Percentiles rank a stretch among this genome's conserved stretches.
Evolutionary conservation across 2,888 invertebrate species (phyloP).

Genomic region (Carcina quercana): DNA sequence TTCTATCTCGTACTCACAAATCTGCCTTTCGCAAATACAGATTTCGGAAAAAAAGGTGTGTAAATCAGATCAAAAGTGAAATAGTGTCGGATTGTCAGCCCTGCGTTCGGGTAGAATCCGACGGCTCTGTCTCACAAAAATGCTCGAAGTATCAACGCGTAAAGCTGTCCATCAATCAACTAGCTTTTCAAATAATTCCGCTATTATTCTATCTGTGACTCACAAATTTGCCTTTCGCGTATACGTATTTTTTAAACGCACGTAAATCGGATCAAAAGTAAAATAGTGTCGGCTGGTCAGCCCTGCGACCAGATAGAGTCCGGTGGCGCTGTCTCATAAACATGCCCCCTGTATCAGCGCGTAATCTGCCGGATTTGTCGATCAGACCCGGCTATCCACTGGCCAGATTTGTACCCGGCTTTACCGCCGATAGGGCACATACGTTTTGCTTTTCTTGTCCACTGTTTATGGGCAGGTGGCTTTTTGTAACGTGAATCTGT

Average conservation of each 20-base stretch:
- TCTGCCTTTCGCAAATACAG: too few species aligned
- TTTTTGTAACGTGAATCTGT: conserved; percentile 48
- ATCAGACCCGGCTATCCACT: conserved; percentile 68
- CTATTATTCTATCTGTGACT: too few species aligned
- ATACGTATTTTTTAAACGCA: too few species aligned
- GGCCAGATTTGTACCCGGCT: conserved; percentile 69
- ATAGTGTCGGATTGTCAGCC: too few species aligned
- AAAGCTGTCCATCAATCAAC: too few species aligned
- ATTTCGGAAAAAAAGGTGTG: too few species aligned
- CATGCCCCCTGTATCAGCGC: conserved; percentile 69
- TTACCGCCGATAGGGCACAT: conserved; percentile 62
- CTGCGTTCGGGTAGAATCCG: conserved; percentile 32
- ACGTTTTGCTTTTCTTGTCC: conserved; percentile 67
- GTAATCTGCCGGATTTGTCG: conserved; percentile 75
- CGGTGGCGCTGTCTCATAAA: conserved; percentile 65
- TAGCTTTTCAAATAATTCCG: too few species aligned
- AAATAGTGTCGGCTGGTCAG: too few species aligned
- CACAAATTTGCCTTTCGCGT: too few species aligned
- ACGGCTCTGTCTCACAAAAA: conserved; percentile 67
- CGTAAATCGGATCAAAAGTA: too few species aligned
- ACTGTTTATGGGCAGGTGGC: conserved; percentile 55
- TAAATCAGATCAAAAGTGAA: too few species aligned
- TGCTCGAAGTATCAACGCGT: conserved; percentile 69
- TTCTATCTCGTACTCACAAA: too few species aligned
- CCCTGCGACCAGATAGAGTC: conserved; percentile 30